Evolutionary conservation across 2,888 invertebrate genomes (phyloP), one percentile per base, ranked within the genome.

Genomic region (Andrena camellia): DNA sequence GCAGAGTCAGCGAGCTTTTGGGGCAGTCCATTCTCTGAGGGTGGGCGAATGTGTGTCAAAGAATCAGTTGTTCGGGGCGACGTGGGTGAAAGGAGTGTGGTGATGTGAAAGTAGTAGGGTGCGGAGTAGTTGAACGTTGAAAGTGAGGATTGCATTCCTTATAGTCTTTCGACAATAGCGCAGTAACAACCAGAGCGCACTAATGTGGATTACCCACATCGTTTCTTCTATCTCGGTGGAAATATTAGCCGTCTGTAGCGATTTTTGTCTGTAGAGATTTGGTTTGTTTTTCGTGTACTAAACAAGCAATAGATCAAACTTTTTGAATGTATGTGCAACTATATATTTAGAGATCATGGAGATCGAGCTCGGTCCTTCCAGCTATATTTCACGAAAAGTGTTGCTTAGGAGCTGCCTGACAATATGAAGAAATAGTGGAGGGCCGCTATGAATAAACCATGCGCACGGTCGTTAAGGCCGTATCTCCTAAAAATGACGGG

Each of bases 381-480:
- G 20, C 42, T 42, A 64, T 64, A 42, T 64, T 64, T 42, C 42
- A 64, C 42, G 64, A 50, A 67, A 52, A 29, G n/a, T n/a, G 50
- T 67, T 50, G 66, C 52, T 60, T 60, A 60, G n/a, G n/a, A 50
- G 29, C 50, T 66, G 57, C 42, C 10, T 48, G 26, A 59, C 48
- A 23, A 33, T 48, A 20, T n/a, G 59, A 48, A 48, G 59, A 33
- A 74, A 60, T 33, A 59, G n/a, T 8, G 4, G 20, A 31, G 4
- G 13, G 7, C 31, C n/a, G 7, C n/a, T 59, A 50, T 74, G 67
- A 48, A 74, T 74, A 60, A 74, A 59, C 31, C 74, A 74, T 60
- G 59, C 48, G 23, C 17, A 8, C 10, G 33, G 10, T 74, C 59
- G 48, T 66, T 67, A 67, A 7, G 48, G 59, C 5, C 48, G 20